Percentiles rank a stretch among this genome's conserved stretches.
Evolutionary conservation across 2,888 invertebrate genomes (phyloP).

Genomic region (Falcaria lacertinaria): DNA sequence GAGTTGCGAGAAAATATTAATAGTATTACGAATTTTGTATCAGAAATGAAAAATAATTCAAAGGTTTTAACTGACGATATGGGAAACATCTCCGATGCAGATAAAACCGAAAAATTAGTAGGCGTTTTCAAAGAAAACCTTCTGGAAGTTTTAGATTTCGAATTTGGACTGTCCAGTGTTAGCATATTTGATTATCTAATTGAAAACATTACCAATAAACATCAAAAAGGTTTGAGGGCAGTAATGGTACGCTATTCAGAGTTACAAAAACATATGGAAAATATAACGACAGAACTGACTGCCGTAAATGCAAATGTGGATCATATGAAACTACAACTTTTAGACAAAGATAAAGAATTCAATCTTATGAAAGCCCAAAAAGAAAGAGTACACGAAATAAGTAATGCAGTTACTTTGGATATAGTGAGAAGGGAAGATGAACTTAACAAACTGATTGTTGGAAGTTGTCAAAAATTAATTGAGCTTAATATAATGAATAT

Average conservation of each 20-base stretch:
- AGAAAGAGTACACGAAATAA: conserved; percentile 55
- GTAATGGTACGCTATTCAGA: conserved; percentile 32
- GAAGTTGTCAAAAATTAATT: conserved; percentile 38
- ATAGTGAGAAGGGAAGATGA: conserved; percentile 52
- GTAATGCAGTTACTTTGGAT: conserved; percentile 56
- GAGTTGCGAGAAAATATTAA: conserved; percentile 38
- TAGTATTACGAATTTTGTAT: conserved; percentile 29
- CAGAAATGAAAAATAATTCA: conserved; percentile 38
- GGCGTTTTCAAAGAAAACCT: conserved; percentile 43
- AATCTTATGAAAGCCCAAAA: conserved; percentile 49
- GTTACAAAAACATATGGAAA: conserved; percentile 35
- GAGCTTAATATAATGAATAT: conserved; percentile 34
- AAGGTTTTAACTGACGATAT: conserved; percentile 26
- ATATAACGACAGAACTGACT: conserved; percentile 34
- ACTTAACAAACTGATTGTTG: conserved; percentile 34
- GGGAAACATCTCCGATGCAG: conserved; percentile 10
- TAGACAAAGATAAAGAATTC: conserved; percentile 50
- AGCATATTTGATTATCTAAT: conserved; percentile 42
- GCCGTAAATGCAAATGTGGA: conserved; percentile 39
- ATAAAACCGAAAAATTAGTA: conserved; percentile 23
- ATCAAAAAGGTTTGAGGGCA: conserved; percentile 32
- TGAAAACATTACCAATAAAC: conserved; percentile 31
- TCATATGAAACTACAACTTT: conserved; percentile 41
- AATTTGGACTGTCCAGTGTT: conserved; percentile 39
- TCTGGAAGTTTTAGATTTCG: conserved; percentile 43